Base-by-base conservation (phyloP, 2,888 invertebrate genomes). In the Drosophila peninsularis region DNA sequence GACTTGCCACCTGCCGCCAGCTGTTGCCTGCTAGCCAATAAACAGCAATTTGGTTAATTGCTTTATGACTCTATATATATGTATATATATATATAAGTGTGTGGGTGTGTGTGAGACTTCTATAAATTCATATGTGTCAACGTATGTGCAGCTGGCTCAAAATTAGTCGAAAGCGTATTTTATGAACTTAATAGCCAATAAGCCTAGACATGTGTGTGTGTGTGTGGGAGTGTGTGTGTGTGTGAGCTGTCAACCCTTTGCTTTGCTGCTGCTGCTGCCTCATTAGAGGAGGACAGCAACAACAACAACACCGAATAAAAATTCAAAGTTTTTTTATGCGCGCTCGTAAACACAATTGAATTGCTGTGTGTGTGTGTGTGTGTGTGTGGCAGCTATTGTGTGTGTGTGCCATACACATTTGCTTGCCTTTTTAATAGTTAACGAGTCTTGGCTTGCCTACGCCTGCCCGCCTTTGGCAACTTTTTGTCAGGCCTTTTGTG, bases 341-440 rank as follows among this genome's bases (percentile, higher is more conserved):
- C 72, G 90, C 90, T 81, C 91, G 88, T 91, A 91, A 91, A 91
- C 78, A 85, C 89, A 88, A 89, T 90, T 89, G 82, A 88, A 90
- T 90, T 89, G 84, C 81, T 34, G 32, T 32, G 17, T 50, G 54
- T 54, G 42, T 32, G n/a, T 53, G 54, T 50, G 44, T 50, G 44
- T 21, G 52, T 44, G 60, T 61, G 37, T 68, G 27, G n/a, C 45
- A 47, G 52, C 56, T 45, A 62, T 64, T 60, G 67, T 39, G 11
- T 58, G 62, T 39, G 39, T 50, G 21, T 60, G 47, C 36, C 63
- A 49, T 34, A 58, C 55, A 70, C 55, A 70, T 56, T 70, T 57
- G 68, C 36, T 54, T 63, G 74, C 78, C 80, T 78, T 83, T 88
- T 84, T 85, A 89, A 88, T 85, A 88, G 85, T 88, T 85, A 86